Conservation (phyloP, 2,797 vertebrate genomes). For the Melanotaenia trifasciata region DNA sequence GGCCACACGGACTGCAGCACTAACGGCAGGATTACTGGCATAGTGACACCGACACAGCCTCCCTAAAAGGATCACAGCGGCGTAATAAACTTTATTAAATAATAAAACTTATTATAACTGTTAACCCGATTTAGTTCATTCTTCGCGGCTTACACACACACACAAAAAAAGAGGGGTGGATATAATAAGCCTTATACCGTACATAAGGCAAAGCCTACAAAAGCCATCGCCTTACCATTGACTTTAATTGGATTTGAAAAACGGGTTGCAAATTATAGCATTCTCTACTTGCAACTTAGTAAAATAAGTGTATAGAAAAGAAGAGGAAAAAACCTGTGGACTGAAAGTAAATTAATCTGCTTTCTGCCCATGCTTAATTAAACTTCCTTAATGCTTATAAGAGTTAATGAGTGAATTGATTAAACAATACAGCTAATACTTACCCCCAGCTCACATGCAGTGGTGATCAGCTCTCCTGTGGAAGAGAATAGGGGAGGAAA, state of each 20-base stretch:
- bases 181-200: conserved; percentile 99
- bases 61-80: conserved; percentile 99
- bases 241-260: conserved; percentile 99
- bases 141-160: conserved; percentile 98
- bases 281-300: conserved; percentile 99
- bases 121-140: conserved; percentile 99
- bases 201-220: conserved; percentile 98
- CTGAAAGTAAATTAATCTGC: conserved; percentile 99
- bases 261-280: conserved; percentile 99
- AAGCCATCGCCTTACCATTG: conserved; percentile 98
- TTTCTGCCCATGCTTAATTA: conserved; percentile 99
- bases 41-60: conserved; percentile 95
- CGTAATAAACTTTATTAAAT: conserved; percentile 99
- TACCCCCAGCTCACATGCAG: conserved; percentile 99
- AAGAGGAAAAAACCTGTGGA: conserved; percentile 88
- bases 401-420: conserved; percentile 99
- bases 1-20: conserved; percentile 89
- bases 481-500: conserved; percentile 91
- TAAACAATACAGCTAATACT: conserved; percentile 99
- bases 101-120: conserved; percentile 99
- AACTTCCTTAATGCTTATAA: conserved; percentile 99
- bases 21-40: conserved; percentile 95
- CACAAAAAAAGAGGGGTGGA: conserved; percentile 93
- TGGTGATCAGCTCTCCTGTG: conserved; percentile 99
- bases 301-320: conserved; percentile 89